Evolutionary conservation across 2,888 invertebrate genomes (phyloP), one percentile per base, ranked within the genome.

Genomic region (Melanostoma mellinum): DNA sequence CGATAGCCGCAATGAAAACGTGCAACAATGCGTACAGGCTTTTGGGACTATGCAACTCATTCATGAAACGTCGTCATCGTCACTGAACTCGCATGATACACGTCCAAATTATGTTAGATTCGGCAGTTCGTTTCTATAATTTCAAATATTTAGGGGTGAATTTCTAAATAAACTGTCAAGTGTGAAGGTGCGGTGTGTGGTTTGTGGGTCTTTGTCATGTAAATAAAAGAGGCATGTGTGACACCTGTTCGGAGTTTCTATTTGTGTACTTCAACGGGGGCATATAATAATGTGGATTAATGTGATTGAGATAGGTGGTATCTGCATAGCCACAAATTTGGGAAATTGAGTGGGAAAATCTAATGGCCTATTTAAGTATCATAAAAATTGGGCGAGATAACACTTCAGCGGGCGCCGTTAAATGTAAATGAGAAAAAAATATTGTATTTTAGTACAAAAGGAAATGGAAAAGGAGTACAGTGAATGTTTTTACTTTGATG

Each of bases 111-210:
- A 6, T 2, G n/a, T 50, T 33, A 50, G 32, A 52, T 52, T 44
- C 42, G 33, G 35, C 9, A 42, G 32, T 36, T 56, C 40, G 6
- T 35, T 42, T 30, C n/a, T 36, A 48, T 46, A 20, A 6, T 46
- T 35, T 30, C 3, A 4, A 33, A n/a, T 38, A 20, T 72, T 72
- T 58, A 48, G 50, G 61, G 42, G 32, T 6, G 30, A 68, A 53
- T 38, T 71, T 58, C 61, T 8, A 20, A 73, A 58, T 48, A 30
- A 33, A 36, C 20, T 56, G 35, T 6, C 20, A 35, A 9, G 9
- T 33, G 42, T 3, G 33, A 63, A 75, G 75, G 63, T 80, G 42
- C 75, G 79, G 53, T 75, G 61, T 36, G 50, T n/a, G n/a, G 10
- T 32, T 20, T 10, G 46, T 71, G 52, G n/a, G 10, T 32, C n/a